Base-by-base conservation (phyloP, 2,888 invertebrate species). In the Apotomis turbidana region DNA sequence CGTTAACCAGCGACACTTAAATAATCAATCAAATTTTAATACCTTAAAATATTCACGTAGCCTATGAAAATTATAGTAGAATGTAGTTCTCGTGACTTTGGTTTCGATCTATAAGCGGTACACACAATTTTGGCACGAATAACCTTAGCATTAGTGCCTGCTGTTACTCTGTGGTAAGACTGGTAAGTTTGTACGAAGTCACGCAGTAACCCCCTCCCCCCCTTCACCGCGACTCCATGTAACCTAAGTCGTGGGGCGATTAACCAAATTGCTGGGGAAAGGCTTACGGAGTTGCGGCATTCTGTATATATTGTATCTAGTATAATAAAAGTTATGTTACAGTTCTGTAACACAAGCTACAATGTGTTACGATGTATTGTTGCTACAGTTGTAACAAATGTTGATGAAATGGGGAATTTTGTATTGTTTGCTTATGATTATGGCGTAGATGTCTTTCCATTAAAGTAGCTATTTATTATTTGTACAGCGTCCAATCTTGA, bases 181-280 rank as follows among this genome's bases (percentile, higher is more conserved):
- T 77, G 77, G 73, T 71, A 83, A 83, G 81, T 82, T 83, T 78
- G 80, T 77, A 78, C 77, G 77, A 79, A 86, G 85, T 86, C 87
- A 87, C 86, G 87, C 85, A 85, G 84, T 74, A 74, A 76, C 68
- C 54, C 68, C 63, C 44, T 44, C n/a, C 66, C 38, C 62, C 71
- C 57, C 75, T 60, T 13, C 62, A 71, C 69, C 62, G 8, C 57
- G 41, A 51, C 62, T 51, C 72, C 63, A 62, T 63, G 62, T 46
- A 68, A 72, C 72, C 68, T 68, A 72, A 72, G 72, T 68, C 68
- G 82, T 78, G 83, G 80, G 82, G 81, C 85, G 87, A 88, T 88
- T 88, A 88, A 85, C 86, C 81, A 87, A 88, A 87, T 88, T 87
- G 87, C 76, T 84, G 82, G 85, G 82, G 84, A 84, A 86, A 78